A percentile compares a stretch with the other conserved stretches of the same genome.
Evolutionary conservation across 2,888 invertebrate species (phyloP).

Genomic region (Orthosia gracilis): DNA sequence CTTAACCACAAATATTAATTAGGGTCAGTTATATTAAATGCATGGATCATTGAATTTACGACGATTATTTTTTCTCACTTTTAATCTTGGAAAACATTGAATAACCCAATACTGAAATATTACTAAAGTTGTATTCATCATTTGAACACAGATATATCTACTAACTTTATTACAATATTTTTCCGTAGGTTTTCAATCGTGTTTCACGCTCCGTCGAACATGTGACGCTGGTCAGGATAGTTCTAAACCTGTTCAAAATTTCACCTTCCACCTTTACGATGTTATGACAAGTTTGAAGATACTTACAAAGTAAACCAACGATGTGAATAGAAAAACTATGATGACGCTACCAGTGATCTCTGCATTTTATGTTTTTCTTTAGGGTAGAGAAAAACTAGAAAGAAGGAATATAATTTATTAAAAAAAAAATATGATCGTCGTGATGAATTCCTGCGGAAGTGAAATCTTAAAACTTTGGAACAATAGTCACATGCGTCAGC

Average conservation of each 20-base stretch:
- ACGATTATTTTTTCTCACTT: not conserved
- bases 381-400: no score
- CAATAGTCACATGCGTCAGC: no score
- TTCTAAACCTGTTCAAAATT: not conserved
- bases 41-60: not conserved
- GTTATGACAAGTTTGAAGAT: not conserved
- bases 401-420: no score
- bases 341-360: not conserved
- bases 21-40: not conserved
- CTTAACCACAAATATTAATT: no score
- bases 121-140: not conserved
- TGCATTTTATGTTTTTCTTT: not conserved
- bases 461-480: no score
- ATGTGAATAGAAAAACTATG: not conserved
- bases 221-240: not conserved
- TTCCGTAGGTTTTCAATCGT: conserved; percentile 4
- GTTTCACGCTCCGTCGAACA: conserved; percentile 1
- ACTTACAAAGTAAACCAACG: not conserved
- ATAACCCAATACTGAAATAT: not conserved
- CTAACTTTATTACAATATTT: not conserved
- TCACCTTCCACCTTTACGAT: not conserved
- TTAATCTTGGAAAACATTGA: not conserved
- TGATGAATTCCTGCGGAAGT: no score
- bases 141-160: not conserved
- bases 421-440: no score